A percentile compares a stretch with the other conserved stretches of the same genome.
phyloP scores from a whole-genome alignment of 2,113 vertebrate genomes.

The Hyaena hyaena region DNA sequence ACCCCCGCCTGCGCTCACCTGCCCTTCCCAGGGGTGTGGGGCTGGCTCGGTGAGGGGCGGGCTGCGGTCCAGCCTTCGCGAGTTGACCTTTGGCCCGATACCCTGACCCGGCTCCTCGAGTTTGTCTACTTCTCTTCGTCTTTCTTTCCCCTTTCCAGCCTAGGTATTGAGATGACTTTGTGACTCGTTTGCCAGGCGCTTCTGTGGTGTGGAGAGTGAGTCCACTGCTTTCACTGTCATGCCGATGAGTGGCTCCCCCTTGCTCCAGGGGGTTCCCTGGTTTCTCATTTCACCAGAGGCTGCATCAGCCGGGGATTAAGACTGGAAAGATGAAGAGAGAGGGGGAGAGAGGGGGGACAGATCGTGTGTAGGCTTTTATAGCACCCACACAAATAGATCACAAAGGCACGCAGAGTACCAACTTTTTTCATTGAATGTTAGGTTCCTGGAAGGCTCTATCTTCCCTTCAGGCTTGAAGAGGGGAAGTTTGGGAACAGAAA shows the following conservation, averaged over 20 bases:
- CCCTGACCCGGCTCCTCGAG: neutral
- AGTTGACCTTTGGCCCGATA: neutral
- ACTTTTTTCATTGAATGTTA: neutral
- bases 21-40: neutral
- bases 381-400: neutral
- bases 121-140: neutral
- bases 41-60: neutral
- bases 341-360: neutral
- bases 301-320: slow-evolving; percentile 25
- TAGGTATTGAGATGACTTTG: neutral
- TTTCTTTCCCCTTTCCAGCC: neutral
- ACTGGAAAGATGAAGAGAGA: neutral
- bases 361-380: neutral
- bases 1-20: neutral
- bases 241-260: neutral
- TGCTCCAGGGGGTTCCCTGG: slow-evolving; percentile 44
- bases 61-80: neutral
- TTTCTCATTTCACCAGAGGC: slow-evolving; percentile 39
- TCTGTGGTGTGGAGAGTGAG: neutral
- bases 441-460: neutral
- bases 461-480: neutral
- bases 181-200: neutral
- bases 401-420: neutral
- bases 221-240: neutral
- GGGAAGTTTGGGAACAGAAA: neutral